A percentile compares a stretch with the other conserved stretches of the same genome.
Evolutionary conservation across 92 coral and sea anemone species (phyloP).

Genomic region (Virgularia gustaviana): DNA sequence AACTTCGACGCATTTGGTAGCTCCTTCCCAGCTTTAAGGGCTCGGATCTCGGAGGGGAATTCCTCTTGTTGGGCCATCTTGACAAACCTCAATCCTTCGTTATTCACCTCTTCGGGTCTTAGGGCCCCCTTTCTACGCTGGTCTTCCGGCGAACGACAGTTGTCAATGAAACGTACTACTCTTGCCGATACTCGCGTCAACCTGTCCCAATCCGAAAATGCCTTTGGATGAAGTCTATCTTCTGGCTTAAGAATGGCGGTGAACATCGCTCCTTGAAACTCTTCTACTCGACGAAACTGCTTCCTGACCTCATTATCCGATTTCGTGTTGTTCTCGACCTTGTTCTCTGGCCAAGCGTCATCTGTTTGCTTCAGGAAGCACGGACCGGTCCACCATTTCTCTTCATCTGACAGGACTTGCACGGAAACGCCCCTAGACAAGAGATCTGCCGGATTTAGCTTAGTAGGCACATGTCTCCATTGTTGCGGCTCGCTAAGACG

Average conservation of each 20-base stretch:
- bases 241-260: not conserved
- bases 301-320: constrained; percentile 6
- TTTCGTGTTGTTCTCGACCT: constrained; percentile 2
- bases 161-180: constrained; percentile 29
- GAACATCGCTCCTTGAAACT: too few species aligned
- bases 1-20: constrained; percentile 19
- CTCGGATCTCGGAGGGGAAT: constrained; percentile 7
- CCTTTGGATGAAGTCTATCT: constrained; percentile 19
- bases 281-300: constrained; percentile 4
- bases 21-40: constrained; percentile 14
- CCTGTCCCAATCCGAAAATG: constrained; percentile 26
- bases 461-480: constrained; percentile 54
- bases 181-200: constrained; percentile 18
- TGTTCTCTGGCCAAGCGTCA: constrained; percentile 38
- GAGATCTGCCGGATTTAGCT: constrained; percentile 53
- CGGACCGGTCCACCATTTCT: constrained; percentile 40
- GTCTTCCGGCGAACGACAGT: constrained; percentile 22
- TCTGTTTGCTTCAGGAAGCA: constrained; percentile 4
- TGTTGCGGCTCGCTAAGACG: constrained; percentile 45
- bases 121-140: not conserved
- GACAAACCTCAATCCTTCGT: constrained; percentile 16
- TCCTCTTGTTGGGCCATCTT: constrained; percentile 25
- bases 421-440: constrained; percentile 47
- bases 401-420: constrained; percentile 13
- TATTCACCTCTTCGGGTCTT: constrained; percentile 22